A percentile compares a stretch with the other conserved stretches of the same genome.
These are phyloP conservation scores for Electrophaes corylata DNA, from an alignment of 2,888 invertebrate genomes.

Conservation along the genomic window DNA sequence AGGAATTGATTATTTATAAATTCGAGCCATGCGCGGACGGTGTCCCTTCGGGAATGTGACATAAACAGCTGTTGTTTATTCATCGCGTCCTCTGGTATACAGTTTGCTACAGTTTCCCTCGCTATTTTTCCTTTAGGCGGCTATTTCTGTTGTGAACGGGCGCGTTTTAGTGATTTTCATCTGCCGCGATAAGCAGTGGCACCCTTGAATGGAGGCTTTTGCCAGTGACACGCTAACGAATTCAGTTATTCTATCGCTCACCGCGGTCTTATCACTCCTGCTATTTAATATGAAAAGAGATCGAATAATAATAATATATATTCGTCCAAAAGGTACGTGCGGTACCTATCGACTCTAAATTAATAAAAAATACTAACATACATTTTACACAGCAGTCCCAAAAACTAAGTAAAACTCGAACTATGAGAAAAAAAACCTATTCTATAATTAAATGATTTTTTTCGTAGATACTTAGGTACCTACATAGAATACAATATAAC, in stretches of 20 bases:
- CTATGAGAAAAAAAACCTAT: too few species aligned
- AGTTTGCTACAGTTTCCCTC: conserved; percentile 48
- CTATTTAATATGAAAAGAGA: background rate
- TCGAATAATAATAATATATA: background rate
- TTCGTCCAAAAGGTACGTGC: too few species aligned
- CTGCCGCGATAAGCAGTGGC: conserved; percentile 35
- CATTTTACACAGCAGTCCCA: too few species aligned
- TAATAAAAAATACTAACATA: too few species aligned
- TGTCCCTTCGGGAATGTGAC: conserved; percentile 50
- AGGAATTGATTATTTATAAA: conserved; percentile 63
- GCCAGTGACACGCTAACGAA: conserved; percentile 16
- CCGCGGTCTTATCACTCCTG: background rate
- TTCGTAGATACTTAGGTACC: too few species aligned
- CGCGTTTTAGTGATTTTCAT: conserved; percentile 40
- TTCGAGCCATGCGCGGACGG: conserved; percentile 49
- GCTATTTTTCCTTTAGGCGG: conserved; percentile 48
- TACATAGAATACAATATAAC: too few species aligned
- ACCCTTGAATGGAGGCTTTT: conserved; percentile 27
- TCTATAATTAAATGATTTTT: too few species aligned
- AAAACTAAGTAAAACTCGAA: too few species aligned
- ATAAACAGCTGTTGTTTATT: conserved; percentile 74
- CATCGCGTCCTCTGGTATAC: conserved; percentile 53
- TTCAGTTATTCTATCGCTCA: background rate
- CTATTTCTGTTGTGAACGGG: conserved; percentile 41
- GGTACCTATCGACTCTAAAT: too few species aligned